These are phyloP conservation scores for Bombus turneri DNA, from an alignment of 1,140 invertebrate species.

Conservation along the genomic window DNA sequence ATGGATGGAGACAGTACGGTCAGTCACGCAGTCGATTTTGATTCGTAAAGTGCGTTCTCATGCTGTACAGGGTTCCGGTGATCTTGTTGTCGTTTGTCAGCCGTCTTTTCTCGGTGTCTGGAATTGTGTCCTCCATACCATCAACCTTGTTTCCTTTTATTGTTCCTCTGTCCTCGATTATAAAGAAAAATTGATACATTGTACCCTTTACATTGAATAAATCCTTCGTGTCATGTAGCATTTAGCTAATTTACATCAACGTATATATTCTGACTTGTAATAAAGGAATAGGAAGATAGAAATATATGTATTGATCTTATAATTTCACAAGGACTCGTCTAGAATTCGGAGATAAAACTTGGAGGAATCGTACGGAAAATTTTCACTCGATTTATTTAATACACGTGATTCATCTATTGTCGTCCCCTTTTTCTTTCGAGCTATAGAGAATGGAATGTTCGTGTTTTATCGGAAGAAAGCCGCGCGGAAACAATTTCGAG, in stretches of 20 bases:
- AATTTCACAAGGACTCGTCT: background rate
- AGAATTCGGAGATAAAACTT: background rate
- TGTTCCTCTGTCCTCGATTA: background rate
- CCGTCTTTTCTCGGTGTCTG: background rate
- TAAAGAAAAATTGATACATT: background rate
- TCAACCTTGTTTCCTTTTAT: background rate
- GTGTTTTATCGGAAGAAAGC: conserved; percentile 13
- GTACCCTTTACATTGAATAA: background rate
- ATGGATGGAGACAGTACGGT: conserved; percentile 62
- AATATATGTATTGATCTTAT: background rate
- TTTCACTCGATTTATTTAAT: background rate
- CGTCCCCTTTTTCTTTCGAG: background rate
- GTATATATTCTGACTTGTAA: background rate
- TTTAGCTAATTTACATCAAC: background rate
- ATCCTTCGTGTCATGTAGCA: background rate
- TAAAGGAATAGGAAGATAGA: background rate
- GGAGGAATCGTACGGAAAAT: background rate
- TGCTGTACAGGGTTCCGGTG: conserved; percentile 52
- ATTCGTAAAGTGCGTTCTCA: conserved; percentile 65
- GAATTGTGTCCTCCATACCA: background rate
- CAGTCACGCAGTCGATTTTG: conserved; percentile 43
- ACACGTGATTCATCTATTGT: background rate
- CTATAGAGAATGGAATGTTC: background rate
- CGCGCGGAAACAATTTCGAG: conserved; percentile 56
- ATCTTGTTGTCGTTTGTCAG: conserved; percentile 65